Percentiles rank a stretch among this genome's conserved stretches.
Conservation (phyloP, 2,113 vertebrate species). For the Notiomystis cincta region DNA sequence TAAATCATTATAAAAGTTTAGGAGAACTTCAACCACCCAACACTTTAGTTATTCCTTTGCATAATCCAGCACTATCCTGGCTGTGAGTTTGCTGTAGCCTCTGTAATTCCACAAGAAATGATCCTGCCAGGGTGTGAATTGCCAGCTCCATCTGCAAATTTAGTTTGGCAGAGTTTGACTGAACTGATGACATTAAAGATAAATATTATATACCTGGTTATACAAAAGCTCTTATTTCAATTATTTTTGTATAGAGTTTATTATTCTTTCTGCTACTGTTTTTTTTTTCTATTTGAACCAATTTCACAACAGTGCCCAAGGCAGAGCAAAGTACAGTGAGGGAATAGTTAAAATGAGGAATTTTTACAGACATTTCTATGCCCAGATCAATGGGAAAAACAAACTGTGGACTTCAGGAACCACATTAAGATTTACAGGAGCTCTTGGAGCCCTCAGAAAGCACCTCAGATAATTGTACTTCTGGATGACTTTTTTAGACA, state of each 20-base stretch:
- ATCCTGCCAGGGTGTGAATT: not conserved
- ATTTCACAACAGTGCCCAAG: not conserved
- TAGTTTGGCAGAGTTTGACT: not conserved
- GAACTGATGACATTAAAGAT: not conserved
- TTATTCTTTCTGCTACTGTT: not conserved
- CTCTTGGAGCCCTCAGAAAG: not conserved
- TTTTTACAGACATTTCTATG: not conserved
- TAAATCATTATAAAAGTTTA: not conserved
- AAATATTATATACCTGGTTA: not conserved
- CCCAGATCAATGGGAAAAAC: not conserved
- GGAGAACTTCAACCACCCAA: not conserved
- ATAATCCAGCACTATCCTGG: not conserved
- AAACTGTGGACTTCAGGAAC: not conserved
- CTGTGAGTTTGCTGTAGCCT: not conserved
- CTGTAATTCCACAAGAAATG: not conserved
- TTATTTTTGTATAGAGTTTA: not conserved
- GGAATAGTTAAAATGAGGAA: not conserved
- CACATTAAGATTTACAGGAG: not conserved
- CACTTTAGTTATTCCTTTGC: not conserved
- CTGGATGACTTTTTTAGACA: not conserved
- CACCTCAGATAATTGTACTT: not conserved
- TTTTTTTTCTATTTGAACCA: not conserved
- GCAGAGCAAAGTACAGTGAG: not conserved
- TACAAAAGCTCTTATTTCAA: not conserved
- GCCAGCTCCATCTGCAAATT: not conserved